These are phyloP conservation scores for Nasua narica DNA, from an alignment of 2,797 vertebrate genomes.

Conservation along the genomic window DNA sequence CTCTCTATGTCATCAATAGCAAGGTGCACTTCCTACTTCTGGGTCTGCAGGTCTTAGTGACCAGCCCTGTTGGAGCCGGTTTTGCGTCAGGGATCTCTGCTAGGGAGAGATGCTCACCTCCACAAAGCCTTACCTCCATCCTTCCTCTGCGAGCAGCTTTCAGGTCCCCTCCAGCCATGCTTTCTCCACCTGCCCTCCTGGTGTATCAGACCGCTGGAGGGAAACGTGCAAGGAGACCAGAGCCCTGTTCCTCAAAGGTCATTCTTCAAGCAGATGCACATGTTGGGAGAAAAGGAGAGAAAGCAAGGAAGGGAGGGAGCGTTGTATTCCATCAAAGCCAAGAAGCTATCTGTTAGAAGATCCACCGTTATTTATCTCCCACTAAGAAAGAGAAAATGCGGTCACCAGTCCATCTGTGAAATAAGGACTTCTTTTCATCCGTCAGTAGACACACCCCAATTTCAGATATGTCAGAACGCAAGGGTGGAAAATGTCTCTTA, in stretches of 20 bases:
- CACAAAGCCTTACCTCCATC: neutral
- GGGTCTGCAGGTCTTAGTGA: neutral
- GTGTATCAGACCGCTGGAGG: neutral
- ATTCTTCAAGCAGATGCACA: neutral
- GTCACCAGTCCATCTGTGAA: neutral
- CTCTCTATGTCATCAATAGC: accelerated
- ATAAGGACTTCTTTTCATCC: neutral
- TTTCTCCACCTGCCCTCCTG: neutral
- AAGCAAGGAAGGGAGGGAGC: neutral
- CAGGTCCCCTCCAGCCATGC: neutral
- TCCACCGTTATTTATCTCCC: neutral
- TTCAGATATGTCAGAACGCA: neutral
- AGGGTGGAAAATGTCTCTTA: neutral
- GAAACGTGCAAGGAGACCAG: neutral
- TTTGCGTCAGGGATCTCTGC: neutral
- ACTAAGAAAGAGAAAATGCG: neutral
- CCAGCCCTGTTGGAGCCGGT: neutral
- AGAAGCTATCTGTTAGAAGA: neutral
- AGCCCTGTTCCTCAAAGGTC: neutral
- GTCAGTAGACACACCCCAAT: neutral
- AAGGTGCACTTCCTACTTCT: neutral
- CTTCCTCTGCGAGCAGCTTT: neutral
- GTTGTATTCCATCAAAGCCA: neutral
- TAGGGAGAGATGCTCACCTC: neutral
- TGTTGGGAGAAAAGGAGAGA: neutral